Conservation (phyloP, 2,113 vertebrate genomes). For the Acrocephalus kingi region DNA sequence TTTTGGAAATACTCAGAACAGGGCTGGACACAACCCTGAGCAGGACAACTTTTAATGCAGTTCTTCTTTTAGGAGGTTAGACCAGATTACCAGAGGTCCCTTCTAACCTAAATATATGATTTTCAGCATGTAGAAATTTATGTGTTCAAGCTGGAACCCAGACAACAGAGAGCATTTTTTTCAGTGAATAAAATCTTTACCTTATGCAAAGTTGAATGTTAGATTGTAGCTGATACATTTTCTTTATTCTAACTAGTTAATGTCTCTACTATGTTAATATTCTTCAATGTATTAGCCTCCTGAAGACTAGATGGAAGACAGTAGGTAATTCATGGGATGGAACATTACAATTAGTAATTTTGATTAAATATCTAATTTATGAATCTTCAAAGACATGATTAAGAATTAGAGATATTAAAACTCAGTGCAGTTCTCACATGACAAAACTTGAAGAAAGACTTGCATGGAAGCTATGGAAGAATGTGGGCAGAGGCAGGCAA, state of each 20-base stretch:
- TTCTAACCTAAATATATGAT: background rate
- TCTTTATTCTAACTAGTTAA: background rate
- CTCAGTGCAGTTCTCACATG: background rate
- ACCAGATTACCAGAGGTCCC: background rate
- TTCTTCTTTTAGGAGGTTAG: background rate
- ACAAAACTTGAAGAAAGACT: background rate
- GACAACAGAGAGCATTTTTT: background rate
- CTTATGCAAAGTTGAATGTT: background rate
- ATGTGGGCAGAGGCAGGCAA: background rate
- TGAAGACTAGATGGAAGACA: background rate
- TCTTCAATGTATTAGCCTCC: background rate
- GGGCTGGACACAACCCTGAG: background rate
- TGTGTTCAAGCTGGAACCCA: background rate
- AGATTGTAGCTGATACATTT: background rate
- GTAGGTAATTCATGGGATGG: background rate
- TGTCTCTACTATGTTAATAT: background rate
- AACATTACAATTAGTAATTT: background rate
- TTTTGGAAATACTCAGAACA: background rate
- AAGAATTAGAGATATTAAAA: background rate
- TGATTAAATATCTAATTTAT: background rate
- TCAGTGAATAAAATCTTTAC: background rate
- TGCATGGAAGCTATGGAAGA: background rate
- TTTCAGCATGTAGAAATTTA: background rate
- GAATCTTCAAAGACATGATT: background rate
- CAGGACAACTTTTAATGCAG: background rate